phyloP scores from a whole-genome alignment of 1,140 invertebrate species.

The Papilio polyxenes region DNA sequence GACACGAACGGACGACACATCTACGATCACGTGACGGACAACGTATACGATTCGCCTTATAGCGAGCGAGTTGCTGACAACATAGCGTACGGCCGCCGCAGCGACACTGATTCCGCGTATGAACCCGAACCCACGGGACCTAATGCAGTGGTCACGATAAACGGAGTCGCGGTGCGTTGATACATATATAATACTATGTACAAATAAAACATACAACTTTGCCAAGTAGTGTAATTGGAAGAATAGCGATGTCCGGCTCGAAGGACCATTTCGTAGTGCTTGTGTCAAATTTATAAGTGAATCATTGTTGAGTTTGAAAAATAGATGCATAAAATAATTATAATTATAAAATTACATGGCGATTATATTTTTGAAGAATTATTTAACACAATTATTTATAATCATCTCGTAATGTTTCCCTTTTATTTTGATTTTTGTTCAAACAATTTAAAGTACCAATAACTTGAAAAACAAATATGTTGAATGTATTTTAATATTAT shows the following conservation, averaged over 20 bases:
- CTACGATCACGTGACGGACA: constrained; percentile 89
- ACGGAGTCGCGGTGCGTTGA: constrained; percentile 77
- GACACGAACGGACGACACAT: constrained; percentile 85
- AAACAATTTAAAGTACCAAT: constrained; percentile 43
- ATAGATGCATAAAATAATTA: not conserved
- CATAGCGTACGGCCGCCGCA: constrained; percentile 70
- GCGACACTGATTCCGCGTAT: constrained; percentile 82
- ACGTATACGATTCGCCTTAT: constrained; percentile 86
- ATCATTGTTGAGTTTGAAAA: not conserved
- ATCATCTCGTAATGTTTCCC: not conserved
- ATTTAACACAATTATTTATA: constrained; percentile 14
- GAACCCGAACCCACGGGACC: constrained; percentile 70
- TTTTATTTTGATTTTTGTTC: constrained; percentile 45
- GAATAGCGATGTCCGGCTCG: constrained; percentile 37
- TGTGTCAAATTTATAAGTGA: not conserved
- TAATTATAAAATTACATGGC: not conserved
- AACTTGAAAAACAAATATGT: not conserved
- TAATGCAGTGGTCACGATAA: constrained; percentile 76
- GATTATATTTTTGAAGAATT: not conserved
- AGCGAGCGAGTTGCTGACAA: constrained; percentile 77
- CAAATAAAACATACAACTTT: constrained; percentile 9
- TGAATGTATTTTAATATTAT: too few relatives aligned
- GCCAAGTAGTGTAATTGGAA: constrained; percentile 24
- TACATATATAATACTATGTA: not conserved
- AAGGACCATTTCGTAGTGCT: constrained; percentile 44